These are phyloP conservation scores for Petrocephalus sullivani DNA, from an alignment of 2,797 vertebrate genomes.

Conservation along the genomic window DNA sequence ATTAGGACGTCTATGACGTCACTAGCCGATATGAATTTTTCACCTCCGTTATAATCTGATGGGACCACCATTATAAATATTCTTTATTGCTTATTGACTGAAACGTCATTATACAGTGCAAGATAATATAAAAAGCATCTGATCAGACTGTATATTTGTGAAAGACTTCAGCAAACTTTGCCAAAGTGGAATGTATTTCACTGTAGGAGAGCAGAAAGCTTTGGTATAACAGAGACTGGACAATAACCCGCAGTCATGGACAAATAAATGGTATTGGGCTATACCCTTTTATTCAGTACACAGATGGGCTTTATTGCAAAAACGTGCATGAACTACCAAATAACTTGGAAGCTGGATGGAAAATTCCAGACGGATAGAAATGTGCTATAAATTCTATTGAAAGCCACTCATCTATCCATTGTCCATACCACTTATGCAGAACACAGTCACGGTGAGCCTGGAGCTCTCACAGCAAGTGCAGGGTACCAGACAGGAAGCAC, in stretches of 20 bases:
- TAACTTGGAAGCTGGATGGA: conserved; percentile 28
- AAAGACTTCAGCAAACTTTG: not conserved
- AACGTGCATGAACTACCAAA: conserved; percentile 22
- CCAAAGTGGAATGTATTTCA: not conserved
- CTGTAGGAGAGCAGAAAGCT: not conserved
- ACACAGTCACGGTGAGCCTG: not conserved
- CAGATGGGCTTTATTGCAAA: conserved; percentile 34
- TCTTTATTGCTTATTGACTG: too few species aligned
- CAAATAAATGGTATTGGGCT: conserved; percentile 20
- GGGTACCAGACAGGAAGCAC: not conserved
- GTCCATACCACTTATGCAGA: not conserved
- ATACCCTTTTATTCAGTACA: conserved; percentile 20
- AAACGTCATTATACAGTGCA: not conserved
- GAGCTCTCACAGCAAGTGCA: not conserved
- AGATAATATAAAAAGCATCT: not conserved
- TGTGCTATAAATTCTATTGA: not conserved
- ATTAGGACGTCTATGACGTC: too few species aligned
- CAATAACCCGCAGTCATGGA: conserved; percentile 17
- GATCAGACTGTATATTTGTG: not conserved
- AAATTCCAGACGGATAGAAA: conserved; percentile 23
- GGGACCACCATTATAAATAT: too few species aligned
- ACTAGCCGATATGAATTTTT: too few species aligned
- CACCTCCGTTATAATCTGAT: too few species aligned
- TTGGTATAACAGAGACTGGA: conserved; percentile 2
- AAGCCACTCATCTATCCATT: not conserved